Evolutionary conservation across 53 echinoderm and acorn worm species (phyloP).

Genomic region (Zoroaster sp.): DNA sequence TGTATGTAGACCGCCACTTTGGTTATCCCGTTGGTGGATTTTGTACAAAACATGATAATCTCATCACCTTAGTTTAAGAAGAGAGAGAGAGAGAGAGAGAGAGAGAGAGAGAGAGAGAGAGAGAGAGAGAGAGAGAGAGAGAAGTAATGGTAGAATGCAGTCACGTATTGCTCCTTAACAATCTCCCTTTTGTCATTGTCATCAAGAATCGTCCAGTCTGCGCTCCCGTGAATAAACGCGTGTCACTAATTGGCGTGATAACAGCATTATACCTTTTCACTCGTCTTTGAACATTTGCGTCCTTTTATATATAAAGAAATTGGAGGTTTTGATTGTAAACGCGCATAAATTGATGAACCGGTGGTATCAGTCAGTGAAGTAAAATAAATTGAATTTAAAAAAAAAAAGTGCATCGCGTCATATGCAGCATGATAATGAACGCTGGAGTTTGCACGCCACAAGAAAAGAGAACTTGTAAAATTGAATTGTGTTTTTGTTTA

Average conservation of each 20-base stretch:
- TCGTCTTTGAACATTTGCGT: background rate
- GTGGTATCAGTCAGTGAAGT: background rate
- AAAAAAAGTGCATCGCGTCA: background rate
- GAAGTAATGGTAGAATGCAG: background rate
- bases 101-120: background rate
- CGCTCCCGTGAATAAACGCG: background rate
- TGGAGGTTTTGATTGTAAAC: background rate
- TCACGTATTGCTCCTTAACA: background rate
- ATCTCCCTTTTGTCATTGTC: background rate
- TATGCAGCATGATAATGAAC: no score
- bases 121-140: no score
- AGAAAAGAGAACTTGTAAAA: no score
- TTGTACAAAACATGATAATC: background rate
- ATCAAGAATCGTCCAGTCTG: background rate
- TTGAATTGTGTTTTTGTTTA: no score
- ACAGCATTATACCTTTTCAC: background rate
- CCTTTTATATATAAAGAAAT: background rate
- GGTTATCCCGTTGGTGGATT: background rate
- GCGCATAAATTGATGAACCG: background rate
- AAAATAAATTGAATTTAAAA: background rate
- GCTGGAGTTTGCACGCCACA: no score
- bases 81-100: background rate
- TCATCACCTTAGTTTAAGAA: conserved; percentile 9
- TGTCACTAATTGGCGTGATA: background rate
- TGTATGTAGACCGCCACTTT: conserved; percentile 13